Evolutionary conservation across 2,888 invertebrate species (phyloP).

Genomic region (Heliconius ismenius): DNA sequence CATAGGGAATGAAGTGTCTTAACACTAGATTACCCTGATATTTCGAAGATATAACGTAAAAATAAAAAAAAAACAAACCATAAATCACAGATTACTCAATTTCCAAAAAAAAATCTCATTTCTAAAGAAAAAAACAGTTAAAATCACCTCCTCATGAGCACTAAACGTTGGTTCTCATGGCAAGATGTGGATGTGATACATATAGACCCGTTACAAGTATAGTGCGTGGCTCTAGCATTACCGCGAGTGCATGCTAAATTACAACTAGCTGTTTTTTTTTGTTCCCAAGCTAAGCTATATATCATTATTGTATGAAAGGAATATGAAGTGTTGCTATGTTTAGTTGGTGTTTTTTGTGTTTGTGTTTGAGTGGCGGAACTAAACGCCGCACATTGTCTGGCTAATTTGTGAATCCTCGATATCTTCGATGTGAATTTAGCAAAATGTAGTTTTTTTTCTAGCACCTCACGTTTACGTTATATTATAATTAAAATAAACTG

Average conservation of each 20-base stretch:
- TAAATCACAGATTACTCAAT: too few species aligned
- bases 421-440: too few species aligned
- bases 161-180: constrained; percentile 61
- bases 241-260: constrained; percentile 69
- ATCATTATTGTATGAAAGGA: constrained; percentile 44
- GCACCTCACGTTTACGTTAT: too few species aligned
- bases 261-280: constrained; percentile 59
- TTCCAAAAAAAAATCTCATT: too few species aligned
- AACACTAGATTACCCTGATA: too few species aligned
- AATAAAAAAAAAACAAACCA: too few species aligned
- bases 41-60: too few species aligned
- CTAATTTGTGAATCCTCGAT: too few species aligned
- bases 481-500: too few species aligned
- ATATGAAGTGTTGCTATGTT: neutral
- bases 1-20: too few species aligned
- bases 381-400: neutral
- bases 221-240: constrained; percentile 69
- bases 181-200: constrained; percentile 63
- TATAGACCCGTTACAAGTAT: constrained; percentile 74
- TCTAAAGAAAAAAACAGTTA: neutral
- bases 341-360: too few species aligned
- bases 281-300: constrained; percentile 57
- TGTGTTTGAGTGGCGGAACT: neutral
- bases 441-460: too few species aligned
- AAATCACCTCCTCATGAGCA: constrained; percentile 30